Base-by-base conservation (phyloP, 2,113 vertebrate species). In the Apteryx mantelli region DNA sequence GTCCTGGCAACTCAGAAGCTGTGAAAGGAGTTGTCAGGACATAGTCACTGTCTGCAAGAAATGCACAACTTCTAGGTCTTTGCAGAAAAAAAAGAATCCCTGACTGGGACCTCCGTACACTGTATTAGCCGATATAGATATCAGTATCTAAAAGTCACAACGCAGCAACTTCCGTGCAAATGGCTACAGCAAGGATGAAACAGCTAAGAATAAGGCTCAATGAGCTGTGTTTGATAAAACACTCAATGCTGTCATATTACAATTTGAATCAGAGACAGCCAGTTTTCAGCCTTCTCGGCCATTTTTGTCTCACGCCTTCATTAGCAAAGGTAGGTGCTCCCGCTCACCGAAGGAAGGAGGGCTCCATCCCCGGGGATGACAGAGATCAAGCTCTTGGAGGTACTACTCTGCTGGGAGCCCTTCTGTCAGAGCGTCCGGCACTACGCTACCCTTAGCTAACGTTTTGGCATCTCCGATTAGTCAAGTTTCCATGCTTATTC, bases 181-280 rank as follows among this genome's bases (percentile, higher is more conserved):
- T 0, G 22, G 13, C n/a, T 9, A 1, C 30, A 11, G 7, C 0
- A 2, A 22, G 34, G 36, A 13, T 1, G 22, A 28, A 14, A 8
- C 6, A 22, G 61, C 16, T 11, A 18, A 1, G 7, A 55, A 13
- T 32, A 10, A 1, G 16, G 60, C 40, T 70, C 34, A 34, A 11
- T 18, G 53, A 18, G 11, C 34, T 3, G 0, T 16, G 4, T 7
- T 14, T 36, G 21, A 2, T 24, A 32, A 32, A 26, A 14, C 25
- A 10, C 4, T 4, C 16, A 2, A 14, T 8, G 11, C 6, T 44
- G 34, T 38, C 50, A 70, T 12, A 20, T 48, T 24, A 4, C 16
- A 1, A 11, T 10, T 25, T 10, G 3, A 38, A 30, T 25, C 4
- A 7, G 66, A 8, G 56, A 11, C 36, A 38, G 36, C 36, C 1